These are phyloP conservation scores for Eptesicus fuscus DNA, from an alignment of 2,113 vertebrate genomes.

Conservation along the genomic window DNA sequence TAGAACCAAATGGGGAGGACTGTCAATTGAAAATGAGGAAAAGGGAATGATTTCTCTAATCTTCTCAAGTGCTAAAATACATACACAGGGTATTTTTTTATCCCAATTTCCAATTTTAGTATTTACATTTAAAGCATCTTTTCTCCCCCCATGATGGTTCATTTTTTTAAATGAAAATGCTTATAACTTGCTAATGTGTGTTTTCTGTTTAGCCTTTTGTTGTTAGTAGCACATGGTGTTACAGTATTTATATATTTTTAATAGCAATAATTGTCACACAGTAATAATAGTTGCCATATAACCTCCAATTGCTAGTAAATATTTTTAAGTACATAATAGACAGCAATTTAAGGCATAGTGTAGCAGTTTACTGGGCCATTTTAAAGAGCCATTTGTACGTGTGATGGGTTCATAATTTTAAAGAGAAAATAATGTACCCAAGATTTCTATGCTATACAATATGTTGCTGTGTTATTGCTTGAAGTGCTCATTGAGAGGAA, in stretches of 20 bases:
- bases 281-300: slow-evolving; percentile 77
- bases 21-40: neutral
- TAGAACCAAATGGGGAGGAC: neutral
- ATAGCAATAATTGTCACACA: slow-evolving; percentile 63
- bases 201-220: slow-evolving; percentile 60
- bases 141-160: neutral
- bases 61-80: neutral
- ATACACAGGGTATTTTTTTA: neutral
- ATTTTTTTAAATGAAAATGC: slow-evolving; percentile 61
- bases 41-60: slow-evolving; percentile 8
- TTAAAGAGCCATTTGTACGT: slow-evolving; percentile 76
- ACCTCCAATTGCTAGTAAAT: slow-evolving; percentile 75
- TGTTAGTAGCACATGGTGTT: slow-evolving; percentile 50
- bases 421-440: slow-evolving; percentile 65
- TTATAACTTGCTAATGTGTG: slow-evolving; percentile 49
- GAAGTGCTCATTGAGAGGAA: slow-evolving; percentile 36
- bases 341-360: slow-evolving; percentile 68
- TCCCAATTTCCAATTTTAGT: slow-evolving; percentile 36
- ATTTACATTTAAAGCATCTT: slow-evolving; percentile 43
- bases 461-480: slow-evolving; percentile 39
- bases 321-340: slow-evolving; percentile 77
- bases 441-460: slow-evolving; percentile 34
- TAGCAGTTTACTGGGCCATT: slow-evolving; percentile 76
- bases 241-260: slow-evolving; percentile 73
- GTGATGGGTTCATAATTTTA: slow-evolving; percentile 78